Conservation (phyloP, 2,888 invertebrate genomes). For the Cremastinae sp. region DNA sequence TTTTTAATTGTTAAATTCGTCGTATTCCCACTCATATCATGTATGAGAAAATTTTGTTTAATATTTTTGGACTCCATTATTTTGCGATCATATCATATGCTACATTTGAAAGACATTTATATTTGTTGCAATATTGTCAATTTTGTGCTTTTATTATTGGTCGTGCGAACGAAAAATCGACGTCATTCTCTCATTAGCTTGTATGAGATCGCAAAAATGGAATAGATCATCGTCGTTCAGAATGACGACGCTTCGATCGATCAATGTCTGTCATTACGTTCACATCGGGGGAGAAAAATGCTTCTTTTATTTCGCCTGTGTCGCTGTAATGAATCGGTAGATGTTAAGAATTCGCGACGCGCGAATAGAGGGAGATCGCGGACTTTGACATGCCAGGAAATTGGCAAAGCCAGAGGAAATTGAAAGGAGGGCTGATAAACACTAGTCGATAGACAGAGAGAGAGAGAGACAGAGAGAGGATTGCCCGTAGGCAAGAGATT, state of each 20-base stretch:
- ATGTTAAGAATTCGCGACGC: conserved; percentile 31
- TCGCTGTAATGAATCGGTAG: conserved; percentile 4
- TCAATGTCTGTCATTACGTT: conserved; percentile 17
- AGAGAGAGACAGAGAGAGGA: conserved; percentile 1
- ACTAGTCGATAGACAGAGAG: conserved; percentile 35
- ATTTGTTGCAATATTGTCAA: no score
- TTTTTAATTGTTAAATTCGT: no score
- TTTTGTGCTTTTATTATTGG: no score
- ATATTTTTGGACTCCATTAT: no score
- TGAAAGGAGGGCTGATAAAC: conserved; percentile 78
- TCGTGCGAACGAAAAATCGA: no score
- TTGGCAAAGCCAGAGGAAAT: conserved; percentile 75
- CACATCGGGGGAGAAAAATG: conserved; percentile 1
- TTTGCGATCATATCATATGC: no score
- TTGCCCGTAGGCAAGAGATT: conserved; percentile 67
- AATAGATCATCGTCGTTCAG: background rate
- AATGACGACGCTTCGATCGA: conserved; percentile 7
- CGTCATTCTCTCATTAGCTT: background rate
- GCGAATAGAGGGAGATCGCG: conserved; percentile 48
- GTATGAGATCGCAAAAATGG: background rate
- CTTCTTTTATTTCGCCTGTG: conserved; percentile 25
- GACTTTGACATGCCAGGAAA: conserved; percentile 69
- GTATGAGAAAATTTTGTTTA: no score
- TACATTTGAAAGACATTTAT: no score
- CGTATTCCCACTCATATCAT: no score